These are phyloP conservation scores for Oncorhynchus masou DNA, from an alignment of 2,113 vertebrate genomes.

Conservation along the genomic window DNA sequence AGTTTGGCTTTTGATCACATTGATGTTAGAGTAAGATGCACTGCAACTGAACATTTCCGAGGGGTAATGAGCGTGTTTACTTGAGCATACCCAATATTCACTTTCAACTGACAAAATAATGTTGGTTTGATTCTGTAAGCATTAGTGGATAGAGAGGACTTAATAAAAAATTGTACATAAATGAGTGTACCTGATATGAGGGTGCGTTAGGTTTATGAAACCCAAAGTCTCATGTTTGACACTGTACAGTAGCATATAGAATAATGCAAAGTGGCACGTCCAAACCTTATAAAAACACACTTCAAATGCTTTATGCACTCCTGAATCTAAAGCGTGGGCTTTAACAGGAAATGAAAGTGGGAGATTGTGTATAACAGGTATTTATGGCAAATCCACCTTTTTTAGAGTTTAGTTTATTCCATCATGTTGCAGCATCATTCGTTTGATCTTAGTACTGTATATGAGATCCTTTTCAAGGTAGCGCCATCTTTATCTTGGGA, in stretches of 20 bases:
- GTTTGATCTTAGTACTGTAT: constrained; percentile 47
- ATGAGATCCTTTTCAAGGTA: constrained; percentile 46
- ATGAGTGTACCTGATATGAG: no score
- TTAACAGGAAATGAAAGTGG: constrained; percentile 64
- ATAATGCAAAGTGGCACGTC: constrained; percentile 63
- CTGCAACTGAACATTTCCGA: constrained; percentile 17
- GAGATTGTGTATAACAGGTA: constrained; percentile 67
- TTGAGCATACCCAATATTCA: constrained; percentile 25
- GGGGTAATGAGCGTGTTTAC: constrained; percentile 42
- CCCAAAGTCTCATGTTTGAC: constrained; percentile 45
- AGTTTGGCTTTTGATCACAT: constrained; percentile 45
- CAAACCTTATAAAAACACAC: constrained; percentile 48
- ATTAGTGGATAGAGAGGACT: not conserved
- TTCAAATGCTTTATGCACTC: constrained; percentile 69
- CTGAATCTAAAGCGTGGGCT: constrained; percentile 65
- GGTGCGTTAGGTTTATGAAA: no score
- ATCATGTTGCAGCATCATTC: constrained; percentile 38
- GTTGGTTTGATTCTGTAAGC: constrained; percentile 45
- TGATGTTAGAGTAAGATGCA: constrained; percentile 41
- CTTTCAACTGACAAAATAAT: constrained; percentile 16
- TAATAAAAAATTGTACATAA: no score
- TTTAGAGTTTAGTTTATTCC: constrained; percentile 48
- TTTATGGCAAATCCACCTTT: constrained; percentile 72
- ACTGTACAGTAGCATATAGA: constrained; percentile 56
- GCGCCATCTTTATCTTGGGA: constrained; percentile 51